A percentile compares a stretch with the other conserved stretches of the same genome.
These are phyloP conservation scores for Cephus runcator DNA, from an alignment of 2,888 invertebrate genomes.

Conservation along the genomic window DNA sequence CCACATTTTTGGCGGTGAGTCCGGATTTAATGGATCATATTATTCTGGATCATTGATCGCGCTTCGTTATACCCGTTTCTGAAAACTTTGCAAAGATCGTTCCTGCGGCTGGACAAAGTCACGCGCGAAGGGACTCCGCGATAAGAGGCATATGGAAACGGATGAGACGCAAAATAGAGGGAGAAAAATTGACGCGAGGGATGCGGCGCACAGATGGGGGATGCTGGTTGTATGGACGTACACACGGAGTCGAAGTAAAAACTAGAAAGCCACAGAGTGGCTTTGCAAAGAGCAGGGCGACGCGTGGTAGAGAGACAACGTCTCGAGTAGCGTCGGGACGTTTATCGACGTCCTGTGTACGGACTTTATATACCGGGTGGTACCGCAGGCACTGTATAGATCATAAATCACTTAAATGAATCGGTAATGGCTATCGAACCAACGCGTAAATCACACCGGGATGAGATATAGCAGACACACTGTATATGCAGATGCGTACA, in stretches of 20 bases:
- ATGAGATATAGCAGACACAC: not conserved
- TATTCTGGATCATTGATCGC: not conserved
- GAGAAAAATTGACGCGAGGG: not conserved
- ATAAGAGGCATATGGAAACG: conserved; percentile 29
- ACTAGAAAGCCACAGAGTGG: not conserved
- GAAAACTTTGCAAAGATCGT: not conserved
- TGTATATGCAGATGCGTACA: not conserved
- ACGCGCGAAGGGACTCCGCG: conserved; percentile 11
- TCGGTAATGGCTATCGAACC: not conserved
- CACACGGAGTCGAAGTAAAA: conserved; percentile 1
- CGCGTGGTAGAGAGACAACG: not conserved
- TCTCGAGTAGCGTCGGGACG: not conserved
- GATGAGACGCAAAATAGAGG: conserved; percentile 14
- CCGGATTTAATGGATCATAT: not conserved
- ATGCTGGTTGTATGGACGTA: conserved; percentile 5
- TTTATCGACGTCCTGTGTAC: not conserved
- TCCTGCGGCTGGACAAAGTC: not conserved
- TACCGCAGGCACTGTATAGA: not conserved
- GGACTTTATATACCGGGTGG: not conserved
- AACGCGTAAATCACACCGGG: not conserved
- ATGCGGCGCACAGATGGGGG: not conserved
- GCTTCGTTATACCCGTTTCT: not conserved
- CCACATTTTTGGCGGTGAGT: conserved; percentile 64
- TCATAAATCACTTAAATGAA: not conserved
- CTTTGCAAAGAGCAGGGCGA: not conserved